These are phyloP conservation scores for Xenentodon cancila DNA, from an alignment of 2,797 vertebrate genomes.

Conservation along the genomic window DNA sequence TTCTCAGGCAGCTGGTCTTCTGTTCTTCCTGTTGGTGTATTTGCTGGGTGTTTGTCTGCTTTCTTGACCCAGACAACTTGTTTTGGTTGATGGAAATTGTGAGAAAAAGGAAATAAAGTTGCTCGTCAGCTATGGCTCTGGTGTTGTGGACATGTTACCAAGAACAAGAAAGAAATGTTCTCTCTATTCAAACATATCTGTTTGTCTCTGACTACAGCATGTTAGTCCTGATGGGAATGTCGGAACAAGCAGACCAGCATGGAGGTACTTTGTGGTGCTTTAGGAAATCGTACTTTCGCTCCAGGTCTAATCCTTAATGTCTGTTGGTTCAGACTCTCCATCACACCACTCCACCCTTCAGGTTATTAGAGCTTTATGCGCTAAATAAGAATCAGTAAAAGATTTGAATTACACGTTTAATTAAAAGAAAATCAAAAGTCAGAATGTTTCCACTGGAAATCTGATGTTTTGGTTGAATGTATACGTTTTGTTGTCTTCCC, in stretches of 20 bases:
- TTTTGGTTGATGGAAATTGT: conserved; percentile 46
- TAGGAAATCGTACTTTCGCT: conserved; percentile 36
- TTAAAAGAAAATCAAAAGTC: too few relatives aligned
- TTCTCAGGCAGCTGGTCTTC: conserved; percentile 44
- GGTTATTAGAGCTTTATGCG: too few relatives aligned
- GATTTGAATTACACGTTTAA: too few relatives aligned
- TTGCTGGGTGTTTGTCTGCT: conserved; percentile 59
- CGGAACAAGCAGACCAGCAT: conserved; percentile 31
- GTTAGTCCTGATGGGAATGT: conserved; percentile 30
- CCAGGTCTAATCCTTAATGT: conserved; percentile 49
- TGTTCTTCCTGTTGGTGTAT: conserved; percentile 57
- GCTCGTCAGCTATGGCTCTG: conserved; percentile 25
- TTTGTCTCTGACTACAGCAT: conserved; percentile 14
- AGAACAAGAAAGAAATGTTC: conserved; percentile 11
- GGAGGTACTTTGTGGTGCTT: conserved; percentile 22
- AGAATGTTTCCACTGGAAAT: too few relatives aligned
- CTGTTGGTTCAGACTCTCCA: conserved; percentile 43
- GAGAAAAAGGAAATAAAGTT: conserved; percentile 38
- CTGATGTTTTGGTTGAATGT: too few relatives aligned
- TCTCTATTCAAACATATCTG: conserved; percentile 12
- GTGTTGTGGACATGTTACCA: conserved; percentile 29
- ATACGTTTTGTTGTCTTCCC: too few relatives aligned
- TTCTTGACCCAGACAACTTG: conserved; percentile 33
- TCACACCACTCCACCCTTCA: not conserved
- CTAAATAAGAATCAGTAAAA: too few relatives aligned